Evolutionary conservation across 2,113 vertebrate genomes (phyloP).

Genomic region (Ptilorrhoa leucosticta): DNA sequence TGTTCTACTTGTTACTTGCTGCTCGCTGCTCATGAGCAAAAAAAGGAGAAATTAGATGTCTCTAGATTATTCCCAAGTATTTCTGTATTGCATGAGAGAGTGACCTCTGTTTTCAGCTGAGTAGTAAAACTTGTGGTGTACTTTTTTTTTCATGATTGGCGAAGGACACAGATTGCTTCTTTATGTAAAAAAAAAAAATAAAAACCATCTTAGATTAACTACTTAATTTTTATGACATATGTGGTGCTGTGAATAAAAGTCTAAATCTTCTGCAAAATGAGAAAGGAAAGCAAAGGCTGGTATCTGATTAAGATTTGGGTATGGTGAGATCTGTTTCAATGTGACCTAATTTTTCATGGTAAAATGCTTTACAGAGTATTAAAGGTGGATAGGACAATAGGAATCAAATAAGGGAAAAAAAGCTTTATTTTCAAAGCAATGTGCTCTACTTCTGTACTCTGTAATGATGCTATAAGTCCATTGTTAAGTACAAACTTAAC

Average conservation of each 20-base stretch:
- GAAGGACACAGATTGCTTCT: background rate
- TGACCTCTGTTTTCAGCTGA: background rate
- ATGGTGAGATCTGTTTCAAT: background rate
- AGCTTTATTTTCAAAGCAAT: background rate
- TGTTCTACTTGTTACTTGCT: background rate
- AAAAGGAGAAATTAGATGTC: background rate
- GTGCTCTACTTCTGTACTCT: background rate
- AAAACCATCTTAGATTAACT: background rate
- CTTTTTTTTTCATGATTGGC: background rate
- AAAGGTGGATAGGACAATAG: background rate
- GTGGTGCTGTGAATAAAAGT: background rate
- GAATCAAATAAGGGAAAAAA: background rate
- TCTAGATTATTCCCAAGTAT: background rate
- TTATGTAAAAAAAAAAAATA: background rate
- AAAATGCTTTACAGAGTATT: background rate
- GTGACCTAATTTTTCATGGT: background rate
- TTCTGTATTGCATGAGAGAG: background rate
- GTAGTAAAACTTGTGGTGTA: background rate
- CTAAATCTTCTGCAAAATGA: background rate
- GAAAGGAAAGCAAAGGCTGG: background rate
- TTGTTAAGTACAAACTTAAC: background rate
- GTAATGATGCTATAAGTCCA: background rate
- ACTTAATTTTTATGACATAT: background rate
- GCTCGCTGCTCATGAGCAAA: background rate
- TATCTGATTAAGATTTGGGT: background rate